Conservation (phyloP, 2,113 vertebrate species). For the Psittacus erithacus region DNA sequence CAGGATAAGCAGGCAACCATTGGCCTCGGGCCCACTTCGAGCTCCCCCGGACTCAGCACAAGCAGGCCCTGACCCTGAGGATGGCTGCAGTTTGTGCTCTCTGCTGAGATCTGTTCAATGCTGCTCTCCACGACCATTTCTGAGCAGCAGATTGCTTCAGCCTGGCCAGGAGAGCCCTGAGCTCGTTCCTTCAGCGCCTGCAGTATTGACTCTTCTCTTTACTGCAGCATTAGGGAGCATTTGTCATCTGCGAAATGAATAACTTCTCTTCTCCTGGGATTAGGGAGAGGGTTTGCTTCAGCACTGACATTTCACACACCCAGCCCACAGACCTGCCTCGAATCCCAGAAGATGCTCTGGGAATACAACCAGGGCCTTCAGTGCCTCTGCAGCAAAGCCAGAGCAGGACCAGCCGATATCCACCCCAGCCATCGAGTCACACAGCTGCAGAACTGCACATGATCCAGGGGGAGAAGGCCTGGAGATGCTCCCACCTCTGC, state of each 20-base stretch:
- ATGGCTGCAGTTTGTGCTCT: not conserved
- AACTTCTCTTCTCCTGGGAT: conserved; percentile 49
- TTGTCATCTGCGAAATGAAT: conserved; percentile 63
- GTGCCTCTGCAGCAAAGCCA: not conserved
- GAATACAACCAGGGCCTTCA: not conserved
- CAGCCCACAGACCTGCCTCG: not conserved
- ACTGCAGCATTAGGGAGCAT: conserved; percentile 45
- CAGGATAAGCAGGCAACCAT: fast-evolving
- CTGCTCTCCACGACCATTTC: not conserved
- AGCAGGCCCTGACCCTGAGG: not conserved
- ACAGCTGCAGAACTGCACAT: not conserved
- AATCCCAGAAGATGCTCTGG: not conserved
- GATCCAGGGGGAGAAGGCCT: not conserved
- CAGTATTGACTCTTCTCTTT: conserved; percentile 57
- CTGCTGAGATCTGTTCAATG: conserved; percentile 19
- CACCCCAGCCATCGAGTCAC: not conserved
- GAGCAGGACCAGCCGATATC: not conserved
- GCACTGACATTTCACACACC: not conserved
- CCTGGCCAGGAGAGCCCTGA: conserved; percentile 40
- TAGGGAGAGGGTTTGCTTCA: not conserved
- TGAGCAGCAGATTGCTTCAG: conserved; percentile 38
- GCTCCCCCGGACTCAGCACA: fast-evolving
- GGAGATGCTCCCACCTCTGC: not conserved
- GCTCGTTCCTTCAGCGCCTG: not conserved
- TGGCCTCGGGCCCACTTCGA: fast-evolving